Percentiles rank a stretch among this genome's conserved stretches.
These are phyloP conservation scores for Mobula birostris DNA, from an alignment of 2,113 vertebrate species.

Conservation along the genomic window DNA sequence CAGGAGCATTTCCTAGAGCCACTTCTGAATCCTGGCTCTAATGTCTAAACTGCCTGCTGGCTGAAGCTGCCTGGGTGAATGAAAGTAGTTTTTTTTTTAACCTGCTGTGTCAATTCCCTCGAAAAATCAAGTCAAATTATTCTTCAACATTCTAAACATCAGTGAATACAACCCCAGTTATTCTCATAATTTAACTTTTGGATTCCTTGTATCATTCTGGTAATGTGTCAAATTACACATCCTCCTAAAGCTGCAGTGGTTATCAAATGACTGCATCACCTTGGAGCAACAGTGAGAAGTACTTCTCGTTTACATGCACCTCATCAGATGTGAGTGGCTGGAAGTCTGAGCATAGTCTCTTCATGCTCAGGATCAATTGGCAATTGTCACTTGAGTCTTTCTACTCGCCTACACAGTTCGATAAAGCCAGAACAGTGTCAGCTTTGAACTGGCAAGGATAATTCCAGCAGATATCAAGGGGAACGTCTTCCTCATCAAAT, in stretches of 20 bases:
- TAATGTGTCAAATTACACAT: neutral
- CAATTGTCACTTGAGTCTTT: no score
- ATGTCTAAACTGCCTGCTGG: neutral
- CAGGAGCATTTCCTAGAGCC: neutral
- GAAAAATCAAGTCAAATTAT: neutral
- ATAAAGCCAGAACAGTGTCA: no score
- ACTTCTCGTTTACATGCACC: no score
- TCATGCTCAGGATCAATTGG: no score
- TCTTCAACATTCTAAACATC: neutral
- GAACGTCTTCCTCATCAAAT: no score
- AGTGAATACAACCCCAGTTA: neutral
- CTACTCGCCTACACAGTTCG: no score
- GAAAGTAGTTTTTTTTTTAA: neutral
- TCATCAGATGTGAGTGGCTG: no score
- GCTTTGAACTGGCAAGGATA: no score
- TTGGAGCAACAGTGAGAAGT: no score
- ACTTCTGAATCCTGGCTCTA: neutral
- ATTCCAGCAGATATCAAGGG: no score
- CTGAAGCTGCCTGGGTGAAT: neutral
- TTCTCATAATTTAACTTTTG: neutral
- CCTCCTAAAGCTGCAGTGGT: neutral
- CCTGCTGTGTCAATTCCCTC: neutral
- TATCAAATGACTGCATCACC: no score
- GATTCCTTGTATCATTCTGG: neutral
- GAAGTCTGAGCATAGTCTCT: no score